Base-by-base conservation (phyloP, 2,797 vertebrate species). In the Yasuhikotakia modesta region DNA sequence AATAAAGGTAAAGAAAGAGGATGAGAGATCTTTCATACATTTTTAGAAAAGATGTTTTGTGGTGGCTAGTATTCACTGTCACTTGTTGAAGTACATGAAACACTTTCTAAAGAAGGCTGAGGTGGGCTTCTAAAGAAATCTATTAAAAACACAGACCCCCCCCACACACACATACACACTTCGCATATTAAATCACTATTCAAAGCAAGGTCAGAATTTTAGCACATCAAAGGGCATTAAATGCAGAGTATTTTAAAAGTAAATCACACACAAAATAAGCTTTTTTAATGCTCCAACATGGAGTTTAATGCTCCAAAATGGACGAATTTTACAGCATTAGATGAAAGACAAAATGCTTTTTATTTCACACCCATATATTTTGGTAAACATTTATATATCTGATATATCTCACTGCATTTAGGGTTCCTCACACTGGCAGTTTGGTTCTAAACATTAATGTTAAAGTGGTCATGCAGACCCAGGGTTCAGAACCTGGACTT, bases 151-250 rank as follows among this genome's bases (percentile, higher is more conserved):
- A 70, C n/a, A 13, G 19, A 67, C 21, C 6, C 61, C 22, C 13
- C 52, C 43, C 32, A 74, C 32, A 35, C 27, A 4, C 10, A 8
- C 27, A 65, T 2, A 70, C 30, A 60, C 22, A 24, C n/a, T 61
- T 69, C 22, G 11, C 13, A 50, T 35, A 27, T 39, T 27, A 69
- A 46, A 2, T 57, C 53, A 70, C 60, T 72, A 55, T 55, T 72
- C 55, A 11, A 57, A 35, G 7, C 48, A 45, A 57, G 35, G 39
- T 73, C 66, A 27, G 22, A 70, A 57, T 55, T 57, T 55, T 21
- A 21, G 19, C 6, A n/a, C 35, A 45, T 66, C 39, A 79, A 74
- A 74, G 30, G 35, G 14, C 1, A 16, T 21, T 22, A 17, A 69
- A 46, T 46, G 17, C 8, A 46, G 16, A 17, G 35, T 21, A 60